Conservation (phyloP, 1,140 invertebrate genomes). For the Scaptodrosophila lebanonensis region DNA sequence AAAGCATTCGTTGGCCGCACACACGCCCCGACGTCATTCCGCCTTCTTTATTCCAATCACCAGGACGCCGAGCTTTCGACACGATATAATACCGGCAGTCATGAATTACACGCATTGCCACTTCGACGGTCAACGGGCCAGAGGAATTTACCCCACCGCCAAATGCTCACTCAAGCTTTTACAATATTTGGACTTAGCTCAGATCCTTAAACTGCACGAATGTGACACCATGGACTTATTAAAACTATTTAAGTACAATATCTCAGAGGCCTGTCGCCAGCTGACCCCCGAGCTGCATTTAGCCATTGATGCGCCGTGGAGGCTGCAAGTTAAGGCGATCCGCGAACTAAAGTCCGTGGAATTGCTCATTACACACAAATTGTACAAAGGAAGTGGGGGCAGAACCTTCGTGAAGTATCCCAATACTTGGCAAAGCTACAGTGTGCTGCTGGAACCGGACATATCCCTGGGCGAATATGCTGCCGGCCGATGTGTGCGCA, state of each 20-base stretch:
- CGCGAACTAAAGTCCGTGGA: slow-evolving; percentile 4
- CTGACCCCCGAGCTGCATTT: background rate
- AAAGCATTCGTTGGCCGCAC: too few relatives aligned
- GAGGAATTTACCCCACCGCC: background rate
- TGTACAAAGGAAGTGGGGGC: background rate
- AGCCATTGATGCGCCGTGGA: slow-evolving; percentile 26
- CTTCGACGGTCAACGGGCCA: too few relatives aligned
- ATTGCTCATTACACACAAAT: background rate
- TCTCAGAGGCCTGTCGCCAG: slow-evolving; percentile 11
- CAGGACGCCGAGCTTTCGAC: too few relatives aligned
- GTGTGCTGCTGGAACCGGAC: slow-evolving; percentile 2
- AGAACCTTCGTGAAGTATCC: background rate
- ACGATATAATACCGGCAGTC: too few relatives aligned
- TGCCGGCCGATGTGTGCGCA: slow-evolving; percentile 13
- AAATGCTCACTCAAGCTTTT: background rate
- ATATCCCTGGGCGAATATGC: background rate
- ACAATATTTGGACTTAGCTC: slow-evolving; percentile 9
- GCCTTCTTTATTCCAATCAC: too few relatives aligned
- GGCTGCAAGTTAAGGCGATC: slow-evolving; percentile 9
- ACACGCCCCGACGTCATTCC: too few relatives aligned
- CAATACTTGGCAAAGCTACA: background rate
- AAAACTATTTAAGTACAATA: slow-evolving; percentile 16
- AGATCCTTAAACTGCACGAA: slow-evolving; percentile 9
- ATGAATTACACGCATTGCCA: too few relatives aligned
- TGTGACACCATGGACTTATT: slow-evolving; percentile 21